A percentile compares a stretch with the other conserved stretches of the same genome.
phyloP scores from a whole-genome alignment of 2,113 vertebrate genomes.

The Connochaetes taurinus region DNA sequence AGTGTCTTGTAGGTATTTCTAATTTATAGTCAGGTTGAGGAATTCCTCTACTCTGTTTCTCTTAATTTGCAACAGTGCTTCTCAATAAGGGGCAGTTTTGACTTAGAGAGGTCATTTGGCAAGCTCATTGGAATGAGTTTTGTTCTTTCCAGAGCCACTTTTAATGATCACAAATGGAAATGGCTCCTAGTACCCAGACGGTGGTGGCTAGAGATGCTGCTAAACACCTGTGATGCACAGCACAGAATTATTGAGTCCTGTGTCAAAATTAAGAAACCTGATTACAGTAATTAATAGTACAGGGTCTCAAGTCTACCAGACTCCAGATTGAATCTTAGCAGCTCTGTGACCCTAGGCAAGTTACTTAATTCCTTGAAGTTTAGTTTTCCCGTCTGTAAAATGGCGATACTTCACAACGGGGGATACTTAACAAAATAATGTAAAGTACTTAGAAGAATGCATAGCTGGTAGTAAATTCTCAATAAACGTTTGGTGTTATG shows the following conservation, averaged over 20 bases:
- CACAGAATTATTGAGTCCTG: too few relatives aligned
- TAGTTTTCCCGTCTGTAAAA: background rate
- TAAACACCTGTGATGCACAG: background rate
- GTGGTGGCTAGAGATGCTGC: background rate
- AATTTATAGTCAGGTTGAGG: background rate
- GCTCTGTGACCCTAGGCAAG: background rate
- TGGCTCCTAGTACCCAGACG: background rate
- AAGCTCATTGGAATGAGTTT: background rate
- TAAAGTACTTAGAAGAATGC: background rate
- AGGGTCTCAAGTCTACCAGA: background rate
- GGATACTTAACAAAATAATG: background rate
- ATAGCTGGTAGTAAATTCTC: background rate
- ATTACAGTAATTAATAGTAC: background rate
- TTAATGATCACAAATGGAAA: background rate
- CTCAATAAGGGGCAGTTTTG: background rate
- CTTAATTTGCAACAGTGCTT: background rate
- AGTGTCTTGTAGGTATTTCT: background rate
- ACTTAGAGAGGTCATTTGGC: background rate
- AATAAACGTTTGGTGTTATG: background rate
- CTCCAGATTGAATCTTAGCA: background rate
- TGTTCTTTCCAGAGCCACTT: background rate
- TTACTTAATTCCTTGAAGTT: background rate
- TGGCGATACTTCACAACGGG: background rate
- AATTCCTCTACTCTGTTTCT: background rate
- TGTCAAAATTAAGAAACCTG: background rate